Percentiles rank a stretch among this genome's conserved stretches.
Evolutionary conservation across 2,113 vertebrate genomes (phyloP).

Genomic region (Melanocharis versteri): DNA sequence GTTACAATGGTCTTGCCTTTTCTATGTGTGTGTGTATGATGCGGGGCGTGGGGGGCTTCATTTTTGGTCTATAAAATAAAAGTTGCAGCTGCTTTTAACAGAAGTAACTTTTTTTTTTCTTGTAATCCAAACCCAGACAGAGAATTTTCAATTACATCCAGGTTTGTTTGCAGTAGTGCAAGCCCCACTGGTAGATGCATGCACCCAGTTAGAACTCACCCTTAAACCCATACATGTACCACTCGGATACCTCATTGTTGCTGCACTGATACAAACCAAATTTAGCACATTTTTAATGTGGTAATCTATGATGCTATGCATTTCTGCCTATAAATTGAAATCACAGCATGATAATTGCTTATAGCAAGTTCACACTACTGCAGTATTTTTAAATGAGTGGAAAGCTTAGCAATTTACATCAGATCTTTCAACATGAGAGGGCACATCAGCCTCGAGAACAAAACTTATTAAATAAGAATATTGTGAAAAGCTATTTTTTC

Average conservation of each 20-base stretch:
- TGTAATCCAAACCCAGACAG: background rate
- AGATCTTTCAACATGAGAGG: background rate
- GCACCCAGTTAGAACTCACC: background rate
- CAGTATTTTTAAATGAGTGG: background rate
- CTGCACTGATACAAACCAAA: background rate
- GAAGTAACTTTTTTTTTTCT: background rate
- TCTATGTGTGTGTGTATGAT: conserved; percentile 12
- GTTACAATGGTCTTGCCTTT: conserved; percentile 50
- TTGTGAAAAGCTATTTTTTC: background rate
- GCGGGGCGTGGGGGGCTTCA: background rate
- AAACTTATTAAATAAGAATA: background rate
- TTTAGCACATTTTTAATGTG: background rate
- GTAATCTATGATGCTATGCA: background rate
- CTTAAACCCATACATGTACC: background rate
- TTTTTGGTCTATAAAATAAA: conserved; percentile 57
- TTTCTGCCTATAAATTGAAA: background rate
- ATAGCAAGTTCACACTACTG: background rate
- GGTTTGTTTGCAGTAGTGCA: background rate
- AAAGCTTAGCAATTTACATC: background rate
- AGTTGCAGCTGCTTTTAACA: conserved; percentile 62
- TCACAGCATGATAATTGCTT: background rate
- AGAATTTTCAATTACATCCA: background rate
- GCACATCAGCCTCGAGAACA: background rate
- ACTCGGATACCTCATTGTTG: background rate
- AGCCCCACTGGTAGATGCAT: background rate